Conservation (phyloP, 2,888 invertebrate species). For the Brachyptera risi region DNA sequence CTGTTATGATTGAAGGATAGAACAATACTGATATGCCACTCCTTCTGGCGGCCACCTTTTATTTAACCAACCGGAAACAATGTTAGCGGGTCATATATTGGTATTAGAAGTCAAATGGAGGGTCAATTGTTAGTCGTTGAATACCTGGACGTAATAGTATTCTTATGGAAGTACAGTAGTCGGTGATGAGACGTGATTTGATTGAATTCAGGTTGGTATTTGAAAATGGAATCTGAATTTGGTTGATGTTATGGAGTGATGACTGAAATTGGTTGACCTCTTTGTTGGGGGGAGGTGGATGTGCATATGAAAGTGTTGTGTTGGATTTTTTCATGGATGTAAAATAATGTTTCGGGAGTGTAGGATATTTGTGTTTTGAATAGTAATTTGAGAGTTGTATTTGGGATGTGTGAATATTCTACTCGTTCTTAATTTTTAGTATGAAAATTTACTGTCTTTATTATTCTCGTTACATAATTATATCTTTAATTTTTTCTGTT, state of each 20-base stretch:
- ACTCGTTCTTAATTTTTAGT: no score
- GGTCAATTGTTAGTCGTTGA: background rate
- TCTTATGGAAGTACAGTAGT: background rate
- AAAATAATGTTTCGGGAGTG: no score
- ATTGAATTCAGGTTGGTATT: slow-evolving; percentile 11
- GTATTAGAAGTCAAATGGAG: background rate
- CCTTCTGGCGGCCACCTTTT: slow-evolving; percentile 32
- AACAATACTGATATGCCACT: slow-evolving; percentile 31
- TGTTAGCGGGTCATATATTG: slow-evolving; percentile 12
- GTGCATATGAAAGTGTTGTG: no score
- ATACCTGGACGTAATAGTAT: slow-evolving; percentile 5
- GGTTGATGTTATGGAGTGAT: background rate
- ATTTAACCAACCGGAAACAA: slow-evolving; percentile 21
- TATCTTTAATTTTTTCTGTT: no score
- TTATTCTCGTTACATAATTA: no score
- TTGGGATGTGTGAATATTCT: no score
- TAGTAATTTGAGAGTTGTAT: no score
- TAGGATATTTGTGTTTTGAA: no score
- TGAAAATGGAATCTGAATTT: slow-evolving; percentile 11
- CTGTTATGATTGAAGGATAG: slow-evolving; percentile 1
- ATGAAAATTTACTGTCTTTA: no score
- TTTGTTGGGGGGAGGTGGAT: background rate
- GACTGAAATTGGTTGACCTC: slow-evolving; percentile 6
- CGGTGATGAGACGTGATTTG: background rate
- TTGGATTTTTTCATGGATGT: no score